Evolutionary conservation across 2,888 invertebrate genomes (phyloP).

Genomic region (Erebia epiphron): DNA sequence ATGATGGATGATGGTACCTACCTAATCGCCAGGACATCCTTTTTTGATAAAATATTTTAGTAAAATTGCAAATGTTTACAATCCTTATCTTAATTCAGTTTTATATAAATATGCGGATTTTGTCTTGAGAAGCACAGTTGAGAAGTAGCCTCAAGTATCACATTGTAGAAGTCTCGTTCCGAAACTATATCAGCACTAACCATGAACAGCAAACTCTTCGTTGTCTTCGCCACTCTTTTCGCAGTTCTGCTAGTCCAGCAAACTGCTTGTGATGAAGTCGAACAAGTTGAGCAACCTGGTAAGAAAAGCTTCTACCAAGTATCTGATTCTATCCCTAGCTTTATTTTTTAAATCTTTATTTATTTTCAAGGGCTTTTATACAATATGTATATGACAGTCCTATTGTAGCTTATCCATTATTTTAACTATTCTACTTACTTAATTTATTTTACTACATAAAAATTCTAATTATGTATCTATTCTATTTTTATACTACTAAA

Average conservation of each 20-base stretch:
- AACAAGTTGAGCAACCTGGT: constrained; percentile 2
- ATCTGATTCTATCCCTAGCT: background rate
- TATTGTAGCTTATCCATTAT: too few relatives aligned
- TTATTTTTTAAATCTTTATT: too few relatives aligned
- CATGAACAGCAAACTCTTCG: constrained; percentile 18
- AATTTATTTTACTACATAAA: too few relatives aligned
- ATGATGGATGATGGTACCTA: background rate
- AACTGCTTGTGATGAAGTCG: constrained; percentile 8
- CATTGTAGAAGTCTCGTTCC: background rate
- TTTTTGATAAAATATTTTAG: too few relatives aligned
- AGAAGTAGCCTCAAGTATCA: constrained; percentile 1
- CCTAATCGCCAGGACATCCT: too few relatives aligned
- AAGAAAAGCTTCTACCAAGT: background rate
- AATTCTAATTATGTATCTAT: too few relatives aligned
- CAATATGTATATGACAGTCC: too few relatives aligned
- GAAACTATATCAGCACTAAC: background rate
- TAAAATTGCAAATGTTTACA: background rate
- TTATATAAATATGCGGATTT: background rate
- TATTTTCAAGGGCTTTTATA: too few relatives aligned
- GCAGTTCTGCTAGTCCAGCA: constrained; percentile 5
- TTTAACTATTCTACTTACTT: too few relatives aligned
- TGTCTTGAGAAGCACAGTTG: background rate
- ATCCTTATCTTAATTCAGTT: background rate
- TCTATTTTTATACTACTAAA: too few relatives aligned
- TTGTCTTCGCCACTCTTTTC: constrained; percentile 4